A percentile compares a stretch with the other conserved stretches of the same genome.
Evolutionary conservation across 2,888 invertebrate species (phyloP).

Genomic region (Callimorpha dominula): DNA sequence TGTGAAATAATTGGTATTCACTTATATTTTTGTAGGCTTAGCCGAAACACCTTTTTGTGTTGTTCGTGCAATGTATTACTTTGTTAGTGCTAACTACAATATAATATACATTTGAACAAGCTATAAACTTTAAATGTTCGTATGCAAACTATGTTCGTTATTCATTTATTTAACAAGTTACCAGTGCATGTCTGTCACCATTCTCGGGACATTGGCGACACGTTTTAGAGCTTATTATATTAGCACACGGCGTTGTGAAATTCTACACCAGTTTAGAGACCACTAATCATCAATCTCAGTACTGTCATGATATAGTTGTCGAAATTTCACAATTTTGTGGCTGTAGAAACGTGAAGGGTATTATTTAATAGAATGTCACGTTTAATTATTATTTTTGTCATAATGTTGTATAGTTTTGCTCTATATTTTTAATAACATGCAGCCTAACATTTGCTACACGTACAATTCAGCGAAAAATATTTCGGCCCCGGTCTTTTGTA

Average conservation of each 20-base stretch:
- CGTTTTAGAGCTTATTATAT: constrained; percentile 22
- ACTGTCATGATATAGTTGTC: neutral
- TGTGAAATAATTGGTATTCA: too few relatives aligned
- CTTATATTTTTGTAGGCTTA: too few relatives aligned
- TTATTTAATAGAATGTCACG: neutral
- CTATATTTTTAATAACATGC: neutral
- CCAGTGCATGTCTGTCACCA: constrained; percentile 9
- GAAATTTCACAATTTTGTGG: neutral
- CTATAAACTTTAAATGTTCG: neutral
- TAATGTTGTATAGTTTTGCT: neutral
- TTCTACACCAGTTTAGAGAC: constrained; percentile 20
- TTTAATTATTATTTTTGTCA: neutral
- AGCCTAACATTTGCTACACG: too few relatives aligned
- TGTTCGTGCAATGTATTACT: too few relatives aligned
- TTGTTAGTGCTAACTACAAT: neutral
- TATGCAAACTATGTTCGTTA: neutral
- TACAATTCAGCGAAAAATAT: too few relatives aligned
- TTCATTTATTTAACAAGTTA: constrained; percentile 7
- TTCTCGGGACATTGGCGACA: constrained; percentile 23
- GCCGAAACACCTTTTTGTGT: too few relatives aligned
- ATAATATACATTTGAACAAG: neutral
- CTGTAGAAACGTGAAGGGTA: neutral
- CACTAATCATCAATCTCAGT: neutral
- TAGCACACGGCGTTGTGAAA: constrained; percentile 23
- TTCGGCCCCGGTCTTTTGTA: too few relatives aligned